phyloP scores from a whole-genome alignment of 2,888 invertebrate genomes.

The Chironomus riparius region DNA sequence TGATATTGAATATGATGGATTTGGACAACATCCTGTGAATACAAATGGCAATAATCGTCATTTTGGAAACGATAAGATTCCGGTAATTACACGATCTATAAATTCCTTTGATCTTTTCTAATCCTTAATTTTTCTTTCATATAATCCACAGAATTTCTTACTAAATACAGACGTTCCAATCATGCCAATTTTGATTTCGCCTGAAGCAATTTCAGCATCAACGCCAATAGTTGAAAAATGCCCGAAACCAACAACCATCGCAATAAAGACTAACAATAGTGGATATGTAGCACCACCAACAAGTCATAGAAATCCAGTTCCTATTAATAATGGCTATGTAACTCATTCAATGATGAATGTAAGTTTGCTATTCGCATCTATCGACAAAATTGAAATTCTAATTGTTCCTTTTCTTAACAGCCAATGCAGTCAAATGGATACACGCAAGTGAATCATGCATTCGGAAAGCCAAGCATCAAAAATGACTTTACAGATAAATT shows the following conservation, averaged over 20 bases:
- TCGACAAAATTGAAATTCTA: neutral
- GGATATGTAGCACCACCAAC: slow-evolving; percentile 1
- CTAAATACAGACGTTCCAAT: neutral
- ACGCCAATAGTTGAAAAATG: slow-evolving; percentile 7
- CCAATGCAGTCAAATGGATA: slow-evolving; percentile 30
- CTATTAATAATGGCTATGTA: slow-evolving; percentile 12
- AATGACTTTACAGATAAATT: slow-evolving; percentile 27
- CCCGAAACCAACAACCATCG: neutral
- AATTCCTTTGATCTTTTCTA: no score
- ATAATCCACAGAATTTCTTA: neutral
- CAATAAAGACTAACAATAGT: neutral
- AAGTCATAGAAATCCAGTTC: neutral
- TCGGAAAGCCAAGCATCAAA: slow-evolving; percentile 30
- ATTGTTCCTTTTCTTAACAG: neutral
- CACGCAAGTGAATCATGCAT: slow-evolving; percentile 31
- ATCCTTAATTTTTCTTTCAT: neutral
- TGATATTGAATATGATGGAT: slow-evolving; percentile 17
- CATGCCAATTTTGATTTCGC: neutral
- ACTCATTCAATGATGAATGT: slow-evolving; percentile 19
- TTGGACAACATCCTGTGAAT: neutral
- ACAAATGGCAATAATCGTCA: neutral
- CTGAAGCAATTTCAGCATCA: neutral
- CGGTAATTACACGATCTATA: no score
- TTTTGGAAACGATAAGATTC: no score
- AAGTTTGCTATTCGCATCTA: neutral